Conservation (phyloP, 2,113 vertebrate species). For the Myotis davidii region DNA sequence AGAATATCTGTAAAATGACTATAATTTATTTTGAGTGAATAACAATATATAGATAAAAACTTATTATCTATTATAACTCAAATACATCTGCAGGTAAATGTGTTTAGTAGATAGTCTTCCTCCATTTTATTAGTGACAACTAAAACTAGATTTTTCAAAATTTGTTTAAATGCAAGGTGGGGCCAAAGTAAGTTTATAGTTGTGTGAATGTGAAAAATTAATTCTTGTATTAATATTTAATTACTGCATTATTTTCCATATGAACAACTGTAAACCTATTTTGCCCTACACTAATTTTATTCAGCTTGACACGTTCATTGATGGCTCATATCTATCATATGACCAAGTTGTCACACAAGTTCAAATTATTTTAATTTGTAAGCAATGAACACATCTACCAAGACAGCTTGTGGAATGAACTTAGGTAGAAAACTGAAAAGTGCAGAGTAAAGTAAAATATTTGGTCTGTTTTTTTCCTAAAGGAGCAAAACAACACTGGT, state of each 20-base stretch:
- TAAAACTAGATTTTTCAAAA: background rate
- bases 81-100: background rate
- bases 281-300: too few relatives aligned
- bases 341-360: background rate
- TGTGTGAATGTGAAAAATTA: too few relatives aligned
- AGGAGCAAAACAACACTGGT: slow-evolving; percentile 58
- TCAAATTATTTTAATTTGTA: slow-evolving; percentile 29
- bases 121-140: background rate
- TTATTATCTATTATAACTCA: background rate
- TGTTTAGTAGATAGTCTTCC: background rate
- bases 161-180: background rate
- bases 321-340: background rate
- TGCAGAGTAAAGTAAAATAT: slow-evolving; percentile 53
- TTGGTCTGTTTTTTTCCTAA: slow-evolving; percentile 66
- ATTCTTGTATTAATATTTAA: too few relatives aligned
- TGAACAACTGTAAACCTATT: too few relatives aligned
- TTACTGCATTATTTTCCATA: too few relatives aligned
- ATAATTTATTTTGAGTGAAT: background rate
- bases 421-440: slow-evolving; percentile 42
- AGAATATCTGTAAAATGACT: background rate
- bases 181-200: too few relatives aligned
- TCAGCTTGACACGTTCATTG: background rate
- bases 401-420: background rate
- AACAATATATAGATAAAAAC: background rate
- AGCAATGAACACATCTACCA: background rate